These are phyloP conservation scores for Rhadina sibilatrix DNA, from an alignment of 2,113 vertebrate species.

Conservation along the genomic window DNA sequence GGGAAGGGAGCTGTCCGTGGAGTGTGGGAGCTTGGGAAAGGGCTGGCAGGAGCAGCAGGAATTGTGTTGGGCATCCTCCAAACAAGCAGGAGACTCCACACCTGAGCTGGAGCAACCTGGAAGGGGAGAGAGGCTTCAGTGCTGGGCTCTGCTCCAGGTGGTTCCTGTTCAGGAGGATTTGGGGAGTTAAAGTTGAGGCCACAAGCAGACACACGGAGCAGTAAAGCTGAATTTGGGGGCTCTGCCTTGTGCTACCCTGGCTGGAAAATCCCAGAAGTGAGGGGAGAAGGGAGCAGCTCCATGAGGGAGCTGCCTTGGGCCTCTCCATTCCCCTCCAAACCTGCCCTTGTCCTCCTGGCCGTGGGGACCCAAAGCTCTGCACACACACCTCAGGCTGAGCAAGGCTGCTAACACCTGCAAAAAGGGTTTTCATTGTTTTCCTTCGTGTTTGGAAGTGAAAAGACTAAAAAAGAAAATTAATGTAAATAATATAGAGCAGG, in stretches of 20 bases:
- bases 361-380: accelerated
- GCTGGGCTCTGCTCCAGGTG: background rate
- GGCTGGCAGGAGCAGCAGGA: background rate
- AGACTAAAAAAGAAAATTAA: background rate
- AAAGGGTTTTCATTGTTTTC: accelerated
- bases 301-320: background rate
- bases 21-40: background rate
- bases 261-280: background rate
- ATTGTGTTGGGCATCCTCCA: background rate
- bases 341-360: accelerated
- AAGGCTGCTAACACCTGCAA: background rate
- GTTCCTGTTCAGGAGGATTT: background rate
- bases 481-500: background rate
- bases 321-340: accelerated
- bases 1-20: background rate
- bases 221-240: background rate
- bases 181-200: background rate
- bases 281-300: background rate
- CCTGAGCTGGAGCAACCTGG: background rate
- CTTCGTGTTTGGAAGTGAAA: background rate
- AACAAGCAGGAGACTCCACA: background rate
- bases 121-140: background rate
- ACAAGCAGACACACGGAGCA: background rate
- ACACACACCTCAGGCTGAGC: background rate
- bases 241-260: background rate